phyloP scores from a whole-genome alignment of 2,888 invertebrate genomes.

The Holacanthella duospinosa region DNA sequence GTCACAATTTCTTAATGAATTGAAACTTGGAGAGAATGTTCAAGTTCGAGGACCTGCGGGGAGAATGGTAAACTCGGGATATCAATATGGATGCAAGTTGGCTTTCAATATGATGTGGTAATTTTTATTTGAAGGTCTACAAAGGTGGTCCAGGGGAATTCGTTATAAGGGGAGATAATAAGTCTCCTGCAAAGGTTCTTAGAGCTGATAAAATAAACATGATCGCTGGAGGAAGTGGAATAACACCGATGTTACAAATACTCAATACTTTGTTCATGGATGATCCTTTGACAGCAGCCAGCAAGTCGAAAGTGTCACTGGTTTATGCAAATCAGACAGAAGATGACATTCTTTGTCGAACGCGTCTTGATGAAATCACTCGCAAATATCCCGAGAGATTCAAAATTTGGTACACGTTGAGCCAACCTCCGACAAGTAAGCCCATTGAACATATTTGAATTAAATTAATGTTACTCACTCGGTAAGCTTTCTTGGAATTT shows the following conservation, averaged over 20 bases:
- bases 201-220: constrained; percentile 67
- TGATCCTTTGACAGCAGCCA: constrained; percentile 51
- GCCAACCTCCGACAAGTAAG: constrained; percentile 66
- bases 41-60: constrained; percentile 92
- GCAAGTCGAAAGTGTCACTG: constrained; percentile 59
- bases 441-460: constrained; percentile 7
- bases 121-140: background rate
- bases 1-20: constrained; percentile 78
- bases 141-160: constrained; percentile 62
- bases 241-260: constrained; percentile 94
- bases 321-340: constrained; percentile 95
- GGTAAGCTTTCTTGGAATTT: too few species aligned
- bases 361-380: constrained; percentile 70
- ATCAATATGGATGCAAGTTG: background rate
- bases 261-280: constrained; percentile 63
- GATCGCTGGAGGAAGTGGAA: constrained; percentile 90
- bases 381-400: constrained; percentile 62
- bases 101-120: background rate
- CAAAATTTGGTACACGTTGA: constrained; percentile 89
- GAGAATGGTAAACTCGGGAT: background rate
- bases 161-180: constrained; percentile 73
- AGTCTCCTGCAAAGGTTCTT: constrained; percentile 66
- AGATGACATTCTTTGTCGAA: constrained; percentile 78
- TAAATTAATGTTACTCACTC: background rate
- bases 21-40: constrained; percentile 82